Percentiles rank a stretch among this genome's conserved stretches.
These are phyloP conservation scores for Drosophila bocqueti DNA, from an alignment of 1,140 invertebrate genomes.

Conservation along the genomic window DNA sequence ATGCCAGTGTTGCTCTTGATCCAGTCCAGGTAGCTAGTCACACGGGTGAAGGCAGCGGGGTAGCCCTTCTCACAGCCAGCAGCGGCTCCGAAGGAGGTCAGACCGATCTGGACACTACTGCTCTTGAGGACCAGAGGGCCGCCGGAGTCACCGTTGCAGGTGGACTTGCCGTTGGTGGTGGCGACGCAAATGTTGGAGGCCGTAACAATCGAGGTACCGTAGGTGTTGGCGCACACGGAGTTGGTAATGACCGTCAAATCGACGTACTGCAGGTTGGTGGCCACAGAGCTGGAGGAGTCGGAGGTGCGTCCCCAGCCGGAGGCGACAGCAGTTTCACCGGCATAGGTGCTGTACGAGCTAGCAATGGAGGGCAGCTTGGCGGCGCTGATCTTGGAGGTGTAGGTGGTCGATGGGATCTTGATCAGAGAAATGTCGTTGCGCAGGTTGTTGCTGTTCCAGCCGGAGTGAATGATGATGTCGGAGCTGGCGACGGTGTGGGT, in stretches of 20 bases:
- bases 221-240: slow-evolving; percentile 33
- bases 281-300: slow-evolving; percentile 44
- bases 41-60: slow-evolving; percentile 86
- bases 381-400: slow-evolving; percentile 30
- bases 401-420: slow-evolving; percentile 44
- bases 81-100: slow-evolving; percentile 86
- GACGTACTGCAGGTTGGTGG: slow-evolving; percentile 43
- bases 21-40: slow-evolving; percentile 86
- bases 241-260: slow-evolving; percentile 48
- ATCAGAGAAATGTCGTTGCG: slow-evolving; percentile 77
- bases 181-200: slow-evolving; percentile 51
- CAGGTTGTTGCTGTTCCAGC: slow-evolving; percentile 59
- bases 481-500: slow-evolving; percentile 25
- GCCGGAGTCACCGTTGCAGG: slow-evolving; percentile 85
- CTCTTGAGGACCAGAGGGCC: slow-evolving; percentile 83
- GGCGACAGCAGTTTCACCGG: slow-evolving; percentile 45
- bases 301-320: slow-evolving; percentile 72
- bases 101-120: slow-evolving; percentile 80
- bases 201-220: slow-evolving; percentile 62
- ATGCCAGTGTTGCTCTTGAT: slow-evolving; percentile 75
- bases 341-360: slow-evolving; percentile 66
- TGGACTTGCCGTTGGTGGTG: slow-evolving; percentile 56
- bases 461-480: slow-evolving; percentile 55
- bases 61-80: slow-evolving; percentile 86
- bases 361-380: slow-evolving; percentile 49